Evolutionary conservation across 2,797 vertebrate genomes (phyloP).

Genomic region (Alauda arvensis): DNA sequence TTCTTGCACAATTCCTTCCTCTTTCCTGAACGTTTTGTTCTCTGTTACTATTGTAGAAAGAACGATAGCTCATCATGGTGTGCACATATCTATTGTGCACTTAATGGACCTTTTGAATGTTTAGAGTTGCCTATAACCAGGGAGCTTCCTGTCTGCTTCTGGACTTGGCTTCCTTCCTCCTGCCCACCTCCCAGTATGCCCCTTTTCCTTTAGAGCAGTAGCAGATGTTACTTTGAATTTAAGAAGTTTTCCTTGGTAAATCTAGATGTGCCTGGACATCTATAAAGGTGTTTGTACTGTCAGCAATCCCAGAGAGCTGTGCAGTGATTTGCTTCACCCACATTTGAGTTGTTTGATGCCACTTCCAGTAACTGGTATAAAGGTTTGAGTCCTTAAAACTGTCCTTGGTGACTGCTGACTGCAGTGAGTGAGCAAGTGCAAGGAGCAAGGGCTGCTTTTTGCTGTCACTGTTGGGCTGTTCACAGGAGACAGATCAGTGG

Average conservation of each 20-base stretch:
- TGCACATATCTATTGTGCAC: background rate
- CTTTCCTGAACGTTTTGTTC: background rate
- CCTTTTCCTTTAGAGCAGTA: background rate
- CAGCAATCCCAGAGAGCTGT: background rate
- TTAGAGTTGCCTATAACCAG: background rate
- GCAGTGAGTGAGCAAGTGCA: background rate
- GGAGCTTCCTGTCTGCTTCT: background rate
- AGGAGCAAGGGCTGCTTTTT: background rate
- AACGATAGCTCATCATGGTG: fast-evolving
- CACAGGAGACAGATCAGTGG: background rate
- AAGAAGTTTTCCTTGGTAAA: background rate
- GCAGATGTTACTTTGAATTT: background rate
- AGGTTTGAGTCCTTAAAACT: background rate
- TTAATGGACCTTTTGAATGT: background rate
- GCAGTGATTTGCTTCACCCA: background rate
- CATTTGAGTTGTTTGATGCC: background rate
- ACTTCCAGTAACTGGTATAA: background rate
- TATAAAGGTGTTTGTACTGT: background rate
- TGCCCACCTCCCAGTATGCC: background rate
- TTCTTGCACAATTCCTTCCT: background rate
- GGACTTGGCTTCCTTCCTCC: background rate
- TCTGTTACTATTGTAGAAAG: background rate
- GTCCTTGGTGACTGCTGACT: background rate
- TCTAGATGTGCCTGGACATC: fast-evolving
- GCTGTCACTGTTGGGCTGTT: background rate